These are phyloP conservation scores for Dusona sp. DNA, from an alignment of 2,888 invertebrate genomes.

Conservation along the genomic window DNA sequence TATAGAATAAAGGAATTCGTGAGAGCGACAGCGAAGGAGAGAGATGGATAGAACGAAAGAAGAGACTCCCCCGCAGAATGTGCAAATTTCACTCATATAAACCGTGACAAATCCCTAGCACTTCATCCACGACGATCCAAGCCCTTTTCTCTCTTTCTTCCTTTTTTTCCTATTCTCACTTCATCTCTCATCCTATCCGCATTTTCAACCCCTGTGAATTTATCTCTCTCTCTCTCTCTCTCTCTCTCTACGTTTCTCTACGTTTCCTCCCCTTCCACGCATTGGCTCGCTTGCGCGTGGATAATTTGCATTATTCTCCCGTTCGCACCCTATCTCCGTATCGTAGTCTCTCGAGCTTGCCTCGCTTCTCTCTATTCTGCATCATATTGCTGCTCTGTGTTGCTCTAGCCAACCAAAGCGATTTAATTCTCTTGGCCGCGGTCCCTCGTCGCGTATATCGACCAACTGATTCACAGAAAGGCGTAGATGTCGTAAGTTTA, in stretches of 20 bases:
- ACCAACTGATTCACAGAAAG: neutral
- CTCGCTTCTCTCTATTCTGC: conserved; percentile 26
- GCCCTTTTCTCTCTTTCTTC: conserved; percentile 1
- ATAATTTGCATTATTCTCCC: conserved; percentile 80
- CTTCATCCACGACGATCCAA: conserved; percentile 48
- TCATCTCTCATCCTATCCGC: conserved; percentile 46
- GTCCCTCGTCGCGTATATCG: conserved; percentile 35
- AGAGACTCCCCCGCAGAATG: conserved; percentile 56
- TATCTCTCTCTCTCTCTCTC: conserved; percentile 24
- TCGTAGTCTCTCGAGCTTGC: conserved; percentile 44
- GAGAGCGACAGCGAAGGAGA: conserved; percentile 25
- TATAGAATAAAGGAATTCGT: conserved; percentile 1
- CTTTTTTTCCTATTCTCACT: conserved; percentile 36
- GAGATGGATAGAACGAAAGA: conserved; percentile 22
- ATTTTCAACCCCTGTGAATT: conserved; percentile 36
- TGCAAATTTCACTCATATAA: conserved; percentile 68
- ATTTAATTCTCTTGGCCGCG: conserved; percentile 55
- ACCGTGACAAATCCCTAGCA: conserved; percentile 69
- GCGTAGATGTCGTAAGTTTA: neutral
- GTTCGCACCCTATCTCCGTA: conserved; percentile 63
- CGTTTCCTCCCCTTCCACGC: conserved; percentile 55
- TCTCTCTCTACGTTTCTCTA: conserved; percentile 24
- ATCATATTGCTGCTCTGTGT: conserved; percentile 47
- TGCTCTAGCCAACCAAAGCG: conserved; percentile 61
- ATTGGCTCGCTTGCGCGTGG: conserved; percentile 68